Base-by-base conservation (phyloP, 2,888 invertebrate species). In the Nomada fabriciana region DNA sequence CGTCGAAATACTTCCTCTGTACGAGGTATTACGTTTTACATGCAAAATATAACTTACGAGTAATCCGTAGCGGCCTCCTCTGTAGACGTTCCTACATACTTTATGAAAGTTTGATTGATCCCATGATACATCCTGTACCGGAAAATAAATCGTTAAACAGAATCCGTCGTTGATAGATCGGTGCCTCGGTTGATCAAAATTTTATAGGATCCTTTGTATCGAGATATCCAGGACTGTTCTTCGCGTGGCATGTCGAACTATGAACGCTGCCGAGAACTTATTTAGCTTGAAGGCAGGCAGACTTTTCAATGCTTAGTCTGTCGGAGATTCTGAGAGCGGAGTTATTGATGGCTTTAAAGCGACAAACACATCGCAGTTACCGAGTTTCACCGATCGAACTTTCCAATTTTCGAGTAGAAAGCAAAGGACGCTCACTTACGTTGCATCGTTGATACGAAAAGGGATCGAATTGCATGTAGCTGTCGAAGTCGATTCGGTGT, bases 91-190 rank as follows among this genome's bases (percentile, higher is more conserved):
- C 23, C 52, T 61, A 74, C 75, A 42, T 55, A 68, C 67, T 75
- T 67, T n/a, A 23, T 29, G 29, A 1, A 63, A 65, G n/a, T 63
- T 75, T 23, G 2, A 7, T 23, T 18, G 23, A 55, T 20, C 50
- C 76, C 20, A 52, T 57, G 73, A 43, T 65, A 43, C 43, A 15
- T 9, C 15, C 10, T 10, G 42, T 36, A 74, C 23, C 74, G n/a
- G n/a, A 10, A 36, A 11, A 57, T 73, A 65, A 76, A 73, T 59
- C 29, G 50, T 76, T 64, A 50, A 50, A 57, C 11, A 5, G 23
- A 1, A 42, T 2, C 11, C 4, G 20, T 23, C 5, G 63, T 18
- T n/a, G 10, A 0, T 4, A 13, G 13, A 15, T 15, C 47, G n/a
- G 13, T 18, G 15, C 7, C n/a, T 13, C 4, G n/a, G 36, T 64